These are phyloP conservation scores for Todiramphus saurophagus DNA, from an alignment of 2,113 vertebrate species.

Conservation along the genomic window DNA sequence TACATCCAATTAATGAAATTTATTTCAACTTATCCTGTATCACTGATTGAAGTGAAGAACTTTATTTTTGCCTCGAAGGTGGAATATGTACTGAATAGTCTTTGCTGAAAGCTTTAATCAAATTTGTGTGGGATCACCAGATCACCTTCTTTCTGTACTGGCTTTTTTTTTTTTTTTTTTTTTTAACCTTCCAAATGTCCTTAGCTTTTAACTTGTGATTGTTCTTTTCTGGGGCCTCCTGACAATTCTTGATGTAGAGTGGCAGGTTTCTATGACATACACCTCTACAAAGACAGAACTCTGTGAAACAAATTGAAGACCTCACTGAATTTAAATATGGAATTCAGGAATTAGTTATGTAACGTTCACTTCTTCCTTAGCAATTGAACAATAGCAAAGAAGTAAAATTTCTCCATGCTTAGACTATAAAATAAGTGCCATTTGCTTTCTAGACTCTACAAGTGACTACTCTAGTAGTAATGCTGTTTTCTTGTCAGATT, in stretches of 20 bases:
- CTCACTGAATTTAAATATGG: background rate
- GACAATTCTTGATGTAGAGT: background rate
- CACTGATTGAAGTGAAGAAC: slow-evolving; percentile 18
- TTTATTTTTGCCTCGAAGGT: slow-evolving; percentile 43
- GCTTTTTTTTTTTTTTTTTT: background rate
- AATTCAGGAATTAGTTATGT: background rate
- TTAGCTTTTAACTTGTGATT: background rate
- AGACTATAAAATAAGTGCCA: background rate
- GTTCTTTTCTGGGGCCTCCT: background rate
- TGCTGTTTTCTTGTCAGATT: background rate
- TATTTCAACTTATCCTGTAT: slow-evolving; percentile 17
- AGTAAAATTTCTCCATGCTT: background rate
- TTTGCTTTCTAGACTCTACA: background rate
- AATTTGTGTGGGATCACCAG: background rate
- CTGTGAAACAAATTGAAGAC: background rate
- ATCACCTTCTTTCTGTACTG: background rate
- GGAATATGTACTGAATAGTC: background rate
- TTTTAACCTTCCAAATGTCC: background rate
- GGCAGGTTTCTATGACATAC: background rate
- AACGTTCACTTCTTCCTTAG: background rate
- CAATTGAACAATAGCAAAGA: background rate
- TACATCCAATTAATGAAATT: slow-evolving; percentile 33
- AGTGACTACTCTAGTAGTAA: background rate
- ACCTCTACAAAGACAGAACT: background rate
- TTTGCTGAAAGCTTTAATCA: slow-evolving; percentile 39